These are phyloP conservation scores for Arion vulgaris DNA, from an alignment of 1,140 invertebrate genomes.

Conservation along the genomic window DNA sequence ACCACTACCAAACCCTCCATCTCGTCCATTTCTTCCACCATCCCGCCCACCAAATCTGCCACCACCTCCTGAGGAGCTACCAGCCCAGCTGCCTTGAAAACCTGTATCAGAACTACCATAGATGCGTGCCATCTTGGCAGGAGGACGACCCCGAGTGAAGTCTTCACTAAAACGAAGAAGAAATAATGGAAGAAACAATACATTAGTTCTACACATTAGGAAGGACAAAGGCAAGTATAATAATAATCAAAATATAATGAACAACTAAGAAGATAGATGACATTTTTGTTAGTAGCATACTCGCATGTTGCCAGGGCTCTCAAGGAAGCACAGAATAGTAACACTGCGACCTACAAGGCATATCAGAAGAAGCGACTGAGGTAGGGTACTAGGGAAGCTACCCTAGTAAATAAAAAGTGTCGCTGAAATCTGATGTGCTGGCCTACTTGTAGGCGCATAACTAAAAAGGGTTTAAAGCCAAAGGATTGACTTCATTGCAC, in stretches of 20 bases:
- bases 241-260: neutral
- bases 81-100: neutral
- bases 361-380: no score
- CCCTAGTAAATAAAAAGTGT: no score
- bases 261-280: neutral
- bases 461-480: no score
- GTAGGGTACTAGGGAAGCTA: no score
- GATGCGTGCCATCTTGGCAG: constrained; percentile 29
- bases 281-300: neutral
- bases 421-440: no score
- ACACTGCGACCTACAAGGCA: no score
- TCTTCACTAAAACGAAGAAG: constrained; percentile 24
- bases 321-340: no score
- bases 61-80: neutral
- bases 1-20: neutral
- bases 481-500: no score
- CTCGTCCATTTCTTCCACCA: constrained; percentile 20
- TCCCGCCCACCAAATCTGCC: constrained; percentile 7
- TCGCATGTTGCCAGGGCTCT: no score
- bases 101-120: neutral
- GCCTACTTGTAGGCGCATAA: no score
- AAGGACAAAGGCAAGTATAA: neutral
- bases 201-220: no score
- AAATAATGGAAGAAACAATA: constrained; percentile 19
- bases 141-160: constrained; percentile 3